Evolutionary conservation across 1,140 invertebrate species (phyloP).

Genomic region (Lepidurus arcticus): DNA sequence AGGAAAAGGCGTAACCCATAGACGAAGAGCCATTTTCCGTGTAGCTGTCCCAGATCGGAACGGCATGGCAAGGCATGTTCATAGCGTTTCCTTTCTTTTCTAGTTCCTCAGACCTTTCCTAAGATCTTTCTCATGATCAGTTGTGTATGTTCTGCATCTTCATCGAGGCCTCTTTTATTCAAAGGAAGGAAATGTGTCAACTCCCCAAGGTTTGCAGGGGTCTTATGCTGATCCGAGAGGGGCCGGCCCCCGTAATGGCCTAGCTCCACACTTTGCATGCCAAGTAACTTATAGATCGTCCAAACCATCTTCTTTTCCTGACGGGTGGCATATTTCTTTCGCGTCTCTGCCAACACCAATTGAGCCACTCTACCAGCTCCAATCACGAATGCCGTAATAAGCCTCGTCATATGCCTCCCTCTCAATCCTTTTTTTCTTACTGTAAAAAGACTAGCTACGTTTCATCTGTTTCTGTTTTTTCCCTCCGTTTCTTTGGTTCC

Average conservation of each 20-base stretch:
- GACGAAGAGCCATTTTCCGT: background rate
- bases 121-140: background rate
- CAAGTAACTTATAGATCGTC: slow-evolving; percentile 15
- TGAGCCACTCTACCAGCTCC: background rate
- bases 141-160: background rate
- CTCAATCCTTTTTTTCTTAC: background rate
- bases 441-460: background rate
- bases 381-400: slow-evolving; percentile 15
- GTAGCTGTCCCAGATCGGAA: background rate
- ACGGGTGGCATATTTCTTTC: background rate
- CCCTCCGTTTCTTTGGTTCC: background rate
- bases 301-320: background rate
- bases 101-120: background rate
- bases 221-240: slow-evolving; percentile 18
- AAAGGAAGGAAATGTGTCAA: slow-evolving; percentile 13
- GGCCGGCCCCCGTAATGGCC: slow-evolving; percentile 6
- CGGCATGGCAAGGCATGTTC: background rate
- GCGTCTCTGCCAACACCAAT: background rate
- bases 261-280: slow-evolving; percentile 18
- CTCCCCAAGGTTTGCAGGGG: slow-evolving; percentile 11
- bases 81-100: background rate
- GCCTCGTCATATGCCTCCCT: slow-evolving; percentile 13
- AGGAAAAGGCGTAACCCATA: slow-evolving; percentile 3
- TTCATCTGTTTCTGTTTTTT: slow-evolving; percentile 1
- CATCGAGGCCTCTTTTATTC: background rate